Base-by-base conservation (phyloP, 2,113 vertebrate genomes). In the Chloebia gouldiae region DNA sequence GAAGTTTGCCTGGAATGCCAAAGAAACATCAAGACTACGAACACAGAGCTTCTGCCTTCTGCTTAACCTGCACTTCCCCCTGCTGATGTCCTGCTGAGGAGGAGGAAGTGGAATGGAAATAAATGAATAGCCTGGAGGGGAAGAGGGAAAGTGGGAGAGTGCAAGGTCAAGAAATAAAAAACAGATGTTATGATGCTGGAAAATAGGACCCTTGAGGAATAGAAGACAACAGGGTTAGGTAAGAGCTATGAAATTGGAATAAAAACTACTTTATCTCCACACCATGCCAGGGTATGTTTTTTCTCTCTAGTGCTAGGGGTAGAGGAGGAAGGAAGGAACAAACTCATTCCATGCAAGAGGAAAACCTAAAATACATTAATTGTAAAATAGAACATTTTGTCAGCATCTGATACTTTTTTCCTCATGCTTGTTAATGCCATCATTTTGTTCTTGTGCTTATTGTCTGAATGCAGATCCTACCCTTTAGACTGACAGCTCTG, bases 121-220 rank as follows among this genome's bases (percentile, higher is more conserved):
- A 76, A 95, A 10, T 61, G 63, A 70, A 88, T 73, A 92, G 92
- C 68, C 92, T 94, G 39, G n/a, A 90, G 92, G 73, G 59, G 86
- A 85, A 85, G 40, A 82, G 35, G 49, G 69, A 94, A 88, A 86
- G n/a, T 91, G 66, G 56, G 56, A 94, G 88, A 94, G 63, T 61
- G 88, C 63, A 86, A 92, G 92, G 93, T 90, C 90, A 93, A 90
- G 92, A 90, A 94, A 88, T 63, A 92, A 86, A 94, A 92, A 70
- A 78, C 63, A 92, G 63, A 90, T 73, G 63, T 69, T 88, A 80
- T 18, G 45, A 95, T 80, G 79, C 51, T 88, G 56, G 76, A 94
- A 95, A 92, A 96, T 54, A 93, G 82, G 71, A 83, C 75, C 68
- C 68, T 57, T 63, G 95, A 93, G 90, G 23, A 93, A 93, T 1